Evolutionary conservation across 2,888 invertebrate species (phyloP), one percentile per base, ranked within the genome.

Genomic region (Pardosa pseudoannulata): DNA sequence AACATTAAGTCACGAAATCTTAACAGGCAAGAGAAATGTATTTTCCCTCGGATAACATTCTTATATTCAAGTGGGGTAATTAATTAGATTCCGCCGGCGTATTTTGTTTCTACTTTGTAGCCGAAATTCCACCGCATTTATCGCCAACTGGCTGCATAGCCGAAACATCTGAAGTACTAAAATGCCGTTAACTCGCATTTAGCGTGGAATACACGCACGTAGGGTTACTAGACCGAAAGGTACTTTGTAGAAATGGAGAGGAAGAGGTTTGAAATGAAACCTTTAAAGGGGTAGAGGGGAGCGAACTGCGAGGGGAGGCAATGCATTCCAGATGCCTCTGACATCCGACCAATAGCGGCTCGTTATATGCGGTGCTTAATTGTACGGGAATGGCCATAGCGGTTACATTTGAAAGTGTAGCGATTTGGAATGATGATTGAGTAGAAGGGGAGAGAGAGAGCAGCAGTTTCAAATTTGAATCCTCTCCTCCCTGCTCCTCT

Each of bases 311-410:
- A 29, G 67, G 31, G 67, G 46, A 46, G 27, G 62, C 64, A 31
- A 31, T 46, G 39, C n/a, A 74, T 75, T 68, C 81, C 81, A 82
- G 81, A 74, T 82, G 81, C 70, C 70, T 19, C 56, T 82, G 81
- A 82, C 81, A 82, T 75, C 62, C 68, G 75, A 68, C 81, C 81
- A 75, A 75, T 75, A 32, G 81, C 74, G 29, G 75, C 70, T 82
- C 70, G 81, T 82, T 82, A 75, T 75, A 62, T 6, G 9, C 62
- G 74, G 46, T 70, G 75, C 74, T 41, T 75, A 75, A 75, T 75
- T 74, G 81, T 75, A 70, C 81, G 46, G 56, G 75, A 56, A 70
- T 75, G 41, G 50, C 68, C 74, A 41, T 67, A 39, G 81, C 68
- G 81, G 81, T 82, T 74, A 68, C 81, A 75, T 41, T 70, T 28